Percentiles rank a stretch among this genome's conserved stretches.
phyloP scores from a whole-genome alignment of 2,113 vertebrate species.

The Pelecanoides urinatrix region DNA sequence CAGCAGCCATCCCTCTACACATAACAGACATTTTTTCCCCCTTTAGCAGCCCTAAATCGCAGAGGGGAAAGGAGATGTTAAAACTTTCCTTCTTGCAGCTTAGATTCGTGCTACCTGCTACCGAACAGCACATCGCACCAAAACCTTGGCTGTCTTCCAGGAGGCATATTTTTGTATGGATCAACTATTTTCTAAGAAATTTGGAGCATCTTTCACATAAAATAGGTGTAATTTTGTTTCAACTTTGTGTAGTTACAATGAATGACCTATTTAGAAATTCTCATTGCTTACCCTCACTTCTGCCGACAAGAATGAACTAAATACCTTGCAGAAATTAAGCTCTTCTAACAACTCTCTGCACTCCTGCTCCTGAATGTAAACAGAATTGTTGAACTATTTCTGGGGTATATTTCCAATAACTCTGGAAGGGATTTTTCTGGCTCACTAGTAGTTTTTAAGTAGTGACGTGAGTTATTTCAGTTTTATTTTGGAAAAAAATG shows the following conservation, averaged over 20 bases:
- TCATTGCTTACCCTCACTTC: not conserved
- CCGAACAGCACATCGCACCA: not conserved
- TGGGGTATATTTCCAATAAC: not conserved
- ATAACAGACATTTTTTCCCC: not conserved
- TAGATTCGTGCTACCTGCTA: not conserved
- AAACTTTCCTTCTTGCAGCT: not conserved
- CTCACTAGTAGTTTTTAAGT: not conserved
- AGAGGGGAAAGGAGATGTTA: not conserved
- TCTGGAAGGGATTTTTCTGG: not conserved
- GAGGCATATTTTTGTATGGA: not conserved
- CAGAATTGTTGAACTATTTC: not conserved
- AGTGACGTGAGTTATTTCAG: not conserved
- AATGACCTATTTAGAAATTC: not conserved
- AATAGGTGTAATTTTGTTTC: not conserved
- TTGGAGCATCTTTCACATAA: not conserved
- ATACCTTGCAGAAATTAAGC: not conserved
- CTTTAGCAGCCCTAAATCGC: not conserved
- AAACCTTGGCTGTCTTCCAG: not conserved
- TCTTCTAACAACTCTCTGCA: not conserved
- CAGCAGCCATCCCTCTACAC: too few species aligned
- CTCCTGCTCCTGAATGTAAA: not conserved
- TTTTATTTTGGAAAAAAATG: not conserved
- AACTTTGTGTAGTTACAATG: not conserved
- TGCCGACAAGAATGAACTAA: not conserved
- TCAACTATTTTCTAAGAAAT: not conserved